phyloP scores from a whole-genome alignment of 2,888 invertebrate genomes.

The Gandaritis pyraliata region DNA sequence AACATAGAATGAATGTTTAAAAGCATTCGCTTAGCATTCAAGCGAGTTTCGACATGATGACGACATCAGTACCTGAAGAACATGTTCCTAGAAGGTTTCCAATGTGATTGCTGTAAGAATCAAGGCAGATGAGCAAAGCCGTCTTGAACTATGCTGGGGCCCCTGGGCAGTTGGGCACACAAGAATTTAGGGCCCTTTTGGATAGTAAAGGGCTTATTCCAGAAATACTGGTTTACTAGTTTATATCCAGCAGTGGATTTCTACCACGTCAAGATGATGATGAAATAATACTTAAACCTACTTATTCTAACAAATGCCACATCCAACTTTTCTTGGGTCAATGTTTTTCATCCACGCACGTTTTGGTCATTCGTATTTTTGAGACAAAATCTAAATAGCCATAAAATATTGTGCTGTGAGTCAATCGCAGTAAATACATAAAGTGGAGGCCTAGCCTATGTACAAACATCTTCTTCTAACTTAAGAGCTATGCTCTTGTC shows the following conservation, averaged over 20 bases:
- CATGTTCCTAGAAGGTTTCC: slow-evolving; percentile 24
- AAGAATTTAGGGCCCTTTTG: no score
- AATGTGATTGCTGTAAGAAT: neutral
- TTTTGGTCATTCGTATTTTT: slow-evolving; percentile 59
- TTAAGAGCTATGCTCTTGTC: no score
- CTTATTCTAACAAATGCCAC: neutral
- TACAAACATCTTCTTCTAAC: no score
- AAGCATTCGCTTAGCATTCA: slow-evolving; percentile 15
- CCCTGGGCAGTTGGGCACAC: no score
- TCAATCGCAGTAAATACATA: slow-evolving; percentile 3
- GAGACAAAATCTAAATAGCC: slow-evolving; percentile 45
- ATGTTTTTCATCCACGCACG: slow-evolving; percentile 42
- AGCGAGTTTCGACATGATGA: slow-evolving; percentile 5
- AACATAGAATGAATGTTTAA: no score
- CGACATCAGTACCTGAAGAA: slow-evolving; percentile 19
- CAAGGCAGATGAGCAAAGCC: neutral
- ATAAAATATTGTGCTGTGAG: slow-evolving; percentile 11
- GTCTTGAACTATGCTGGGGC: no score
- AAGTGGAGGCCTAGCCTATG: neutral
- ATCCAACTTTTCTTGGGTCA: slow-evolving; percentile 22
- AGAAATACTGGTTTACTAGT: no score
- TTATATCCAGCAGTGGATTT: no score
- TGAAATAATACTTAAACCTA: no score
- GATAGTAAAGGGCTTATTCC: no score
- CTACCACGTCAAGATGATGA: no score